These are phyloP conservation scores for Sminthurinus signatus DNA, from an alignment of 1,140 invertebrate genomes.

Conservation along the genomic window DNA sequence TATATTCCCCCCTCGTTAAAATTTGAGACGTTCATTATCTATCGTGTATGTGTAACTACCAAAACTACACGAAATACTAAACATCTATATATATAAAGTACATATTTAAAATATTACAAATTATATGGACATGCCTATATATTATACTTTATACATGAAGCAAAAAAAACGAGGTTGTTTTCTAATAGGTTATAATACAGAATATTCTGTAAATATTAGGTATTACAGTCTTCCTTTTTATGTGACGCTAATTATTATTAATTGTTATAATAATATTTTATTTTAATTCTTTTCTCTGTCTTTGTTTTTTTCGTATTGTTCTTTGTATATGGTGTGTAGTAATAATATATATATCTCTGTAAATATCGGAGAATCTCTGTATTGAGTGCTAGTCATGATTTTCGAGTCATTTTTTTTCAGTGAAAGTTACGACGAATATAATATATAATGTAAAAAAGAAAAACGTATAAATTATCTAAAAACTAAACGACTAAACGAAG, in stretches of 20 bases:
- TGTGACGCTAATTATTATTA: neutral
- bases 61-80: no score
- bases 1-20: no score
- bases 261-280: no score
- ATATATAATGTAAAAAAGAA: no score
- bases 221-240: neutral
- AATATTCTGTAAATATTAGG: neutral
- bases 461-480: no score
- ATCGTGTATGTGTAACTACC: no score
- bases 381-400: constrained; percentile 38
- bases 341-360: constrained; percentile 1
- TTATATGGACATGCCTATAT: no score
- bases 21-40: no score
- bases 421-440: neutral
- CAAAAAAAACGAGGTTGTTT: neutral
- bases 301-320: constrained; percentile 5
- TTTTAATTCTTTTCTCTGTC: no score
- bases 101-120: no score
- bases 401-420: constrained; percentile 26
- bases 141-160: neutral
- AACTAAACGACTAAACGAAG: no score
- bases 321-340: constrained; percentile 5
- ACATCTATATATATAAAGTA: no score
- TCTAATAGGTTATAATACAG: neutral
- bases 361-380: constrained; percentile 35